Base-by-base conservation (phyloP, 2,113 vertebrate genomes). In the Cynocephalus volans region DNA sequence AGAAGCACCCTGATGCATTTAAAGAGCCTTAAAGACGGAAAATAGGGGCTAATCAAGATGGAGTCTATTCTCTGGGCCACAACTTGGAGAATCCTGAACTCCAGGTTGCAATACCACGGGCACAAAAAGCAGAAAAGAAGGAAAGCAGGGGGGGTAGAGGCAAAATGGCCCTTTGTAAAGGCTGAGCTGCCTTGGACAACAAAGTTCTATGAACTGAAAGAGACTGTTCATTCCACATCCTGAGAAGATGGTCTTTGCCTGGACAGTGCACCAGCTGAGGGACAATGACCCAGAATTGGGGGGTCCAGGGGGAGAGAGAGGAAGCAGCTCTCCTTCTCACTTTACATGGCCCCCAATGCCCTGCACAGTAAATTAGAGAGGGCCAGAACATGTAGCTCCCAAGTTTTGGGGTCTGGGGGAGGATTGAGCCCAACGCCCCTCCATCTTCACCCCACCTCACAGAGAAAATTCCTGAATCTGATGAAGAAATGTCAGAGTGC, bases 391-490 rank as follows among this genome's bases (percentile, higher is more conserved):
- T 45, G 79, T n/a, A 97, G 50, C 52, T 92, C 50, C 50, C 56
- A 58, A 26, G 69, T 69, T 82, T 56, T 52, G n/a, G 60, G 93
- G 52, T 60, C 64, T 86, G 36, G 62, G 52, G 64, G 18, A 92
- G 33, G 31, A 18, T 70, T 75, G 56, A 95, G 28, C 14, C 50
- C 84, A 91, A 1, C 26, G 45, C 33, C n/a, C 31, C 48, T 97
- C 77, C 41, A 70, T 64, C 77, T 85, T 95, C 67, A 73, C 26
- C 60, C 86, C 45, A 67, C 23, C 18, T 75, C 72, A 62, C 33
- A 88, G 17, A 87, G 70, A 92, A 94, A 69, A 80, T 86, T 88
- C 65, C 69, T 73, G 41, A 82, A 75, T 80, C n/a, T 28, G 21
- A 86, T 76, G 6, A 88, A 80, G 72, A 81, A 94, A 45, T 73